Base-by-base conservation (phyloP, 2,797 vertebrate species). In the Capromys pilorides region DNA sequence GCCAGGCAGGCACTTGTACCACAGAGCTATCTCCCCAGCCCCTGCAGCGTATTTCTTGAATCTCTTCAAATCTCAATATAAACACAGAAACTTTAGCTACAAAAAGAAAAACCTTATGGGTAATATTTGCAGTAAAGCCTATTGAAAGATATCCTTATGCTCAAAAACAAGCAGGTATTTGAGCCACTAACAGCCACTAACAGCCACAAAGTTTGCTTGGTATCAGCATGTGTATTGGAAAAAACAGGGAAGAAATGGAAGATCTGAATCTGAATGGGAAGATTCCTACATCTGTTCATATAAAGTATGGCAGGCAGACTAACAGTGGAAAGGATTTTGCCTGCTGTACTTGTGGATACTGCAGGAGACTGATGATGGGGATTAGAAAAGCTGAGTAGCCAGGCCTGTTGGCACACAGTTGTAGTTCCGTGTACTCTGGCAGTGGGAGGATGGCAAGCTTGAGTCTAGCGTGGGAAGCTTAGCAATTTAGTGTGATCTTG, bases 31-130 rank as follows among this genome's bases (percentile, higher is more conserved):
- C n/a, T n/a, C n/a, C n/a, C n/a, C n/a, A n/a, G n/a, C n/a, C n/a
- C n/a, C n/a, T n/a, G n/a, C n/a, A 69, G 67, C 71, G 12, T 80
- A 51, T 19, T 67, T 94, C 49, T 87, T 80, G 14, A 88, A 21
- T 94, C 84, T 81, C n/a, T 88, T 88, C 51, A 86, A 45, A 81
- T 93, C 16, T 87, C 24, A 75, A 2, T 85, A 49, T 69, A 87
- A 85, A 94, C 62, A 69, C 21, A 81, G 31, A 79, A 16, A 49
- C 51, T 73, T 33, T 64, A 89, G 61, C 82, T 79, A 59, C 33
- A 81, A 79, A 79, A 28, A 66, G 49, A 67, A 33, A 91, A 66
- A 57, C 59, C 45, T 19, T 86, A 10, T 62, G 31, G 28, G 22
- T 94, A 64, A 24, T 71, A 89, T 51, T 78, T 78, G n/a, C 14